Conservation (phyloP, 2,797 vertebrate species). For the Peromyscus eremicus region DNA sequence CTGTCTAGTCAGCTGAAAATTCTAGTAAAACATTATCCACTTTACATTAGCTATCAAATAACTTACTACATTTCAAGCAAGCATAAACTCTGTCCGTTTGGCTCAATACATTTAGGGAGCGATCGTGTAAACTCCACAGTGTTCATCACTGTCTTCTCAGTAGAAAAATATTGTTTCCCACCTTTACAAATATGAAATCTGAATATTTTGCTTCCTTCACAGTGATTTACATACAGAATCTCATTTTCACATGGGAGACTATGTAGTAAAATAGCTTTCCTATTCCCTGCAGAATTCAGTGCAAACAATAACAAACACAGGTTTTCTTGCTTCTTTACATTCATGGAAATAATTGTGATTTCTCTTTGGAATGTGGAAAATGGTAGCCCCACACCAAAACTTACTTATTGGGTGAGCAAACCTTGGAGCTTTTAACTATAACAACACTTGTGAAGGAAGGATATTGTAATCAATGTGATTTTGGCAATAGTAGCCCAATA, state of each 20-base stretch:
- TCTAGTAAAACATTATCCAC: neutral
- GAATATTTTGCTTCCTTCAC: neutral
- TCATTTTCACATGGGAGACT: neutral
- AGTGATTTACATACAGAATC: neutral
- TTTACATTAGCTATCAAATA: neutral
- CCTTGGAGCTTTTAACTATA: too few relatives aligned
- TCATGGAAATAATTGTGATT: neutral
- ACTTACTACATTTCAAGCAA: neutral
- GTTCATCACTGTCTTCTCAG: neutral
- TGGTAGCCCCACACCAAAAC: neutral
- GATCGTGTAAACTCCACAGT: neutral
- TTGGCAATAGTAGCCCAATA: neutral
- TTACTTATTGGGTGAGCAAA: neutral
- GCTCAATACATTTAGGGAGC: neutral
- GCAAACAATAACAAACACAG: neutral
- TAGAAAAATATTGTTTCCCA: neutral
- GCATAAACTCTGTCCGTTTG: neutral
- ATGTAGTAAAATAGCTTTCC: neutral
- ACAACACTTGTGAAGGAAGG: neutral
- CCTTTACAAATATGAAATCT: neutral
- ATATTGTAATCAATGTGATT: neutral
- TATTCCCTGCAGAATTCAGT: neutral
- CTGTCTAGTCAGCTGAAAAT: neutral
- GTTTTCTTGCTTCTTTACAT: neutral
- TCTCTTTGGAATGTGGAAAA: neutral